Evolutionary conservation across 2,888 invertebrate genomes (phyloP), one percentile per base, ranked within the genome.

Genomic region (Dicycla oo): DNA sequence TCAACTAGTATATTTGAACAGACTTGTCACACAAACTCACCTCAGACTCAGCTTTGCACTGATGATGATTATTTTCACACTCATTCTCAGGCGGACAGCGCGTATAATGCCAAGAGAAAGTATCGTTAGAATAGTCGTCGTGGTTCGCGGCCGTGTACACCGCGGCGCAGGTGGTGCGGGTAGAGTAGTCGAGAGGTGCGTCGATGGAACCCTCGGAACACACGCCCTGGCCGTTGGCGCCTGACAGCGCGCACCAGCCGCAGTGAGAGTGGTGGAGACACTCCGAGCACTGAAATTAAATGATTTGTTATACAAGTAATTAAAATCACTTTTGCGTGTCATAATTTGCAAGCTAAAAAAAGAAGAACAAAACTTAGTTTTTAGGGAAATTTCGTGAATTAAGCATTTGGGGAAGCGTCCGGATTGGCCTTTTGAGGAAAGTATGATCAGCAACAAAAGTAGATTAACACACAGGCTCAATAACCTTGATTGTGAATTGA

Each of bases 31-130:
- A 15, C 7, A 26, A 58, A 13, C 87, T 83, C 74, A 94, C 95
- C 93, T 99, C 98, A 5, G 98, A 98, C 73, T 97, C 97, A 0
- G 97, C 96, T 91, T 98, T 98, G 91, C 99, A 99, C 73, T 97
- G 98, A 90, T 99, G 99, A 92, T 99, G 99, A 6, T 97, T 97
- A 91, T 99, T 99, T 57, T 96, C 95, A 90, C 99, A 99, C 93
- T 99, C 99, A 90, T 99, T 98, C 94, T 99, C 99, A 0, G 98
- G 97, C 1, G 99, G 99, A 89, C 99, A 99, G 58, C 97, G 97
- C 0, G 98, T 97, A 89, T 99, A 99, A 88, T 98, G 97, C 99
- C 99, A 99, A 0, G 97, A 97, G 78, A 98, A 98, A 0, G 95
- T 95, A 40, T 96, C 95, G 53, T 97, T 96, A 6, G 94, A 93